Conservation (phyloP, 2,113 vertebrate genomes). For the Oophaga pumilio region DNA sequence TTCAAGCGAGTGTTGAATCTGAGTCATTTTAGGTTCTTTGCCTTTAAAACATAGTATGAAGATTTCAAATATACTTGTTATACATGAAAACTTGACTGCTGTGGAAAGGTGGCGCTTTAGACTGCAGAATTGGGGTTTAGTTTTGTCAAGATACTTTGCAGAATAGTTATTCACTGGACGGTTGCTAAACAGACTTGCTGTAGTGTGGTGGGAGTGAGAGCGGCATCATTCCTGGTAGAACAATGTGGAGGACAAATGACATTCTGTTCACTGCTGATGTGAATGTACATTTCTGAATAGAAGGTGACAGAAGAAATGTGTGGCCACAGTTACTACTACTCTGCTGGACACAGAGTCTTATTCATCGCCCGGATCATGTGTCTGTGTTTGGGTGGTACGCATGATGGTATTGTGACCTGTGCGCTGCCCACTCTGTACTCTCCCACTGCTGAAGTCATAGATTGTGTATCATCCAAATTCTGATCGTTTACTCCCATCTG, state of each 20-base stretch:
- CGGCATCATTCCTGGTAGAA: not conserved
- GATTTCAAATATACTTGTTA: too few relatives aligned
- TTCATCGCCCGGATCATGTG: not conserved
- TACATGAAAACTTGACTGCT: too few relatives aligned
- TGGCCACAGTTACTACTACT: not conserved
- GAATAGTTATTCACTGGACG: not conserved
- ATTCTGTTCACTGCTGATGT: conserved; percentile 12
- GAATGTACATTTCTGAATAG: not conserved
- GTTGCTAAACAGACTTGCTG: not conserved
- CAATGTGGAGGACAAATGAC: not conserved
- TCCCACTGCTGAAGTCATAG: not conserved
- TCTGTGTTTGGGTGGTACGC: conserved; percentile 30
- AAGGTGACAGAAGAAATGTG: conserved; percentile 14
- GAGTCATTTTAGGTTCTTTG: too few relatives aligned
- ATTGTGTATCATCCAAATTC: not conserved
- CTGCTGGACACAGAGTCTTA: conserved; percentile 1
- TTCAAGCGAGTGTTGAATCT: too few relatives aligned
- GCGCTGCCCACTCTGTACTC: conserved; percentile 19
- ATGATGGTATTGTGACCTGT: conserved; percentile 2
- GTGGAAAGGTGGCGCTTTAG: not conserved
- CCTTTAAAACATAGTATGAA: too few relatives aligned
- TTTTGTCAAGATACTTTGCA: not conserved
- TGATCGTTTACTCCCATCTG: not conserved
- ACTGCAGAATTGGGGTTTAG: not conserved
- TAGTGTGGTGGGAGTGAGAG: not conserved